These are phyloP conservation scores for Ectobius pallidus DNA, from an alignment of 2,888 invertebrate species.

Conservation along the genomic window DNA sequence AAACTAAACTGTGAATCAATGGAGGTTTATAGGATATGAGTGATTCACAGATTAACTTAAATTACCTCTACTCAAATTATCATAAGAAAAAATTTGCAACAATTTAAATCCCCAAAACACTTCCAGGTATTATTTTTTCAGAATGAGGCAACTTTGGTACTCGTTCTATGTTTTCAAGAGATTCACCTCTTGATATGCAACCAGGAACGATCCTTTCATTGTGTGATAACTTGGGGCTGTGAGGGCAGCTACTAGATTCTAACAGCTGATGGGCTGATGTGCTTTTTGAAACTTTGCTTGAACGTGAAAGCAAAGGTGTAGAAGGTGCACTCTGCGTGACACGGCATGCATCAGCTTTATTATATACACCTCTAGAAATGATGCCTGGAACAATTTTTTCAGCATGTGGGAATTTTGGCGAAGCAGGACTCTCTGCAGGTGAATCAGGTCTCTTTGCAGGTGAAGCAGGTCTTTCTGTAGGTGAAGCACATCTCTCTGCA, in stretches of 20 bases:
- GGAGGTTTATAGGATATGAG: too few species aligned
- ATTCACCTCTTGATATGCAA: constrained; percentile 15
- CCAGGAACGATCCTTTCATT: constrained; percentile 20
- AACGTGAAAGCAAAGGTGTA: constrained; percentile 13
- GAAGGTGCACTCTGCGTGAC: constrained; percentile 5
- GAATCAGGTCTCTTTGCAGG: too few species aligned
- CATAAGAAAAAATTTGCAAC: too few species aligned
- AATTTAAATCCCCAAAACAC: too few species aligned
- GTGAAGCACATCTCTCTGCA: too few species aligned
- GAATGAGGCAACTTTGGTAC: too few species aligned
- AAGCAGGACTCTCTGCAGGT: background rate
- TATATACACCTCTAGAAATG: constrained; percentile 16
- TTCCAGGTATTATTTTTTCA: too few species aligned
- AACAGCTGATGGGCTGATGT: background rate
- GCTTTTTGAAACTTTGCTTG: background rate
- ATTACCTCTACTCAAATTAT: too few species aligned
- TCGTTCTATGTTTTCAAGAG: too few species aligned
- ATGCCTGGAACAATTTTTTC: constrained; percentile 31
- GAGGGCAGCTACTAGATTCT: background rate
- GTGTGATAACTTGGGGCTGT: background rate
- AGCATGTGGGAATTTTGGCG: constrained; percentile 4
- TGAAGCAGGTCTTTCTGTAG: too few species aligned
- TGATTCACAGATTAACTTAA: too few species aligned
- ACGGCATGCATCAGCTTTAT: background rate
- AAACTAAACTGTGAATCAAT: too few species aligned